phyloP scores from a whole-genome alignment of 1,140 invertebrate genomes.

The Antheraea mylitta region DNA sequence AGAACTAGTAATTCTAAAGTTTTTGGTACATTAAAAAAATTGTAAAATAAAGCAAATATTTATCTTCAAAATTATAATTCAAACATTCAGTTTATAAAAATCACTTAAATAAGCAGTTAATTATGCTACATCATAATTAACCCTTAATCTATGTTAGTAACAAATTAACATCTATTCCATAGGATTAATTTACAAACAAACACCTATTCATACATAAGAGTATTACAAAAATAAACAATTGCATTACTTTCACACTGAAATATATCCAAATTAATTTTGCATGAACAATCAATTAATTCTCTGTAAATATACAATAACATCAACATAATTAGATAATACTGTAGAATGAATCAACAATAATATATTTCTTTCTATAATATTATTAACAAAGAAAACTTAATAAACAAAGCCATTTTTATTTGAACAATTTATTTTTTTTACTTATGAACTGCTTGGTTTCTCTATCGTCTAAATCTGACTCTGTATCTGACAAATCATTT shows the following conservation, averaged over 20 bases:
- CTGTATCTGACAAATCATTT: conserved; percentile 51
- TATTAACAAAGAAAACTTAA: neutral
- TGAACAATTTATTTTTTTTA: conserved; percentile 19
- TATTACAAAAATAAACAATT: too few relatives aligned
- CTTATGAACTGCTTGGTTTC: conserved; percentile 25
- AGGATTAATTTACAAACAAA: neutral
- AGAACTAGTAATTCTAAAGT: too few relatives aligned
- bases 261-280: neutral
- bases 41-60: neutral
- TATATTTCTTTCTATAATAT: neutral
- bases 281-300: neutral
- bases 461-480: conserved; percentile 53
- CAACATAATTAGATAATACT: neutral
- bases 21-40: too few relatives aligned
- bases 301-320: neutral
- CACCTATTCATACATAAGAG: neutral
- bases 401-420: conserved; percentile 12
- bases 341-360: neutral
- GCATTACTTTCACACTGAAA: neutral
- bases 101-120: conserved; percentile 10
- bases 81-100: conserved; percentile 7
- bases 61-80: conserved; percentile 7
- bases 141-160: conserved; percentile 5
- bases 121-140: conserved; percentile 35
- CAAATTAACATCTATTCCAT: neutral